These are phyloP conservation scores for Philonicus albiceps DNA, from an alignment of 2,888 invertebrate genomes.

Conservation along the genomic window DNA sequence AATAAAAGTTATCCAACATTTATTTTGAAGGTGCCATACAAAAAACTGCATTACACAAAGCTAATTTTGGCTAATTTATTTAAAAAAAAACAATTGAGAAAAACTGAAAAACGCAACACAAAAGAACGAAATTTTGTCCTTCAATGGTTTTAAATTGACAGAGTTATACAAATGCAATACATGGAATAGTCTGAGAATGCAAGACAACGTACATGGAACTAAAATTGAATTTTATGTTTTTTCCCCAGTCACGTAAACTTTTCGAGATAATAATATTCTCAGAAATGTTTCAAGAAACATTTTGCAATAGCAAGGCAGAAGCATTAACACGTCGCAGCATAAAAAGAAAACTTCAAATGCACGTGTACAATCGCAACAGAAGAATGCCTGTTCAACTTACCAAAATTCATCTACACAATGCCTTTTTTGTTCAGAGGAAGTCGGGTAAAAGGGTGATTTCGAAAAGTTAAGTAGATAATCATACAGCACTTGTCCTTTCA, in stretches of 20 bases:
- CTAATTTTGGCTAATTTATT: no score
- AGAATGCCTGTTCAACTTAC: background rate
- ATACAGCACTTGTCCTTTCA: background rate
- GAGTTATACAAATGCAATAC: no score
- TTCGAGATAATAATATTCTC: background rate
- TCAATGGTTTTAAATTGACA: no score
- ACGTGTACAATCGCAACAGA: background rate
- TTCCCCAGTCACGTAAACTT: background rate
- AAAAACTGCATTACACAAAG: no score
- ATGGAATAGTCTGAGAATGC: no score
- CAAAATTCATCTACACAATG: background rate
- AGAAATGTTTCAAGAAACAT: background rate
- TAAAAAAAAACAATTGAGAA: no score
- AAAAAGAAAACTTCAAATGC: background rate
- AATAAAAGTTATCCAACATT: no score
- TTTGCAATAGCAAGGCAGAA: background rate
- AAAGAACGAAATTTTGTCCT: no score
- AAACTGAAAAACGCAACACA: no score
- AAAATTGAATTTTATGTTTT: background rate
- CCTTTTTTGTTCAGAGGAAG: background rate
- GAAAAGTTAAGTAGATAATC: background rate
- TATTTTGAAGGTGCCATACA: no score
- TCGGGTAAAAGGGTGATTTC: background rate
- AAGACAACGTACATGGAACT: background rate
- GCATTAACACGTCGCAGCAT: background rate